Conservation (phyloP, 30 jellyfish, hydroid and myxozoan species). For the Aurelia coerulea region DNA sequence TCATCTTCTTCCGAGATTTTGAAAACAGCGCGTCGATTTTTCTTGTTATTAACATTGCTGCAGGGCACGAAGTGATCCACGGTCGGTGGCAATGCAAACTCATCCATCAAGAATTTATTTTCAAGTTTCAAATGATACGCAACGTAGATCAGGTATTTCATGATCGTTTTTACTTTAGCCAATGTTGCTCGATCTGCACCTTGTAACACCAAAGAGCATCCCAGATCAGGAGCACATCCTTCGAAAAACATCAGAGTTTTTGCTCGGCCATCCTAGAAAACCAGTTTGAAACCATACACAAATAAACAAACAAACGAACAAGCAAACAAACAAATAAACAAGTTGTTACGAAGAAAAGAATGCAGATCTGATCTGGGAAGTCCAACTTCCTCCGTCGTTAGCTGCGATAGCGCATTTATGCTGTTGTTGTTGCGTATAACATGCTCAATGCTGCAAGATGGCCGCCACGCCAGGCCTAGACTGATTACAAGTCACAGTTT, state of each 20-base stretch:
- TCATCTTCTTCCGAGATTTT: constrained; percentile 60
- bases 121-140: constrained; percentile 93
- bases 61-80: constrained; percentile 38
- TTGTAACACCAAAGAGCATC: constrained; percentile 89
- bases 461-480: too few relatives aligned
- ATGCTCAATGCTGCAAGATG: too few relatives aligned
- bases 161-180: constrained; percentile 78
- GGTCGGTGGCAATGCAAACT: constrained; percentile 96
- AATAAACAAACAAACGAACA: background rate
- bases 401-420: too few relatives aligned
- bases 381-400: too few relatives aligned
- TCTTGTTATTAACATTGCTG: constrained; percentile 13
- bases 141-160: constrained; percentile 88
- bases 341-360: too few relatives aligned
- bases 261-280: constrained; percentile 69
- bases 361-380: too few relatives aligned
- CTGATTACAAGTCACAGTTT: too few relatives aligned
- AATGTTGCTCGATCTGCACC: constrained; percentile 79
- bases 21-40: constrained; percentile 49
- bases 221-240: constrained; percentile 97
- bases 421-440: too few relatives aligned
- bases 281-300: background rate
- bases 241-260: constrained; percentile 93
- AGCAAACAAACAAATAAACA: background rate
- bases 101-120: constrained; percentile 83